Evolutionary conservation across 1,140 invertebrate species (phyloP).

Genomic region (Helicorthomorpha holstii): DNA sequence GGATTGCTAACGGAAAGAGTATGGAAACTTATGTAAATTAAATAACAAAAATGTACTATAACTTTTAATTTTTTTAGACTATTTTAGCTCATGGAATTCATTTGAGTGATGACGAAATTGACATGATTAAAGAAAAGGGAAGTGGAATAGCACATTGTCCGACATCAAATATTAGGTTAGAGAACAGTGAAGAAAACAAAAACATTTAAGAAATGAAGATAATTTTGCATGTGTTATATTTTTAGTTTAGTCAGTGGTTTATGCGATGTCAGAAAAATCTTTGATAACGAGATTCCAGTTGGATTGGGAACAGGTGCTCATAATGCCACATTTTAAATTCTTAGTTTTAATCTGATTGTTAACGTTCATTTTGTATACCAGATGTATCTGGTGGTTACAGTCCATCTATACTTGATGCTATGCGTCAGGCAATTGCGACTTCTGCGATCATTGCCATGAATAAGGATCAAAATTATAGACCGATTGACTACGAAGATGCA

Average conservation of each 20-base stretch:
- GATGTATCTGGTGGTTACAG: constrained; percentile 67
- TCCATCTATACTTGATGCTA: constrained; percentile 53
- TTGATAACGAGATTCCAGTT: constrained; percentile 45
- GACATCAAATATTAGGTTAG: constrained; percentile 50
- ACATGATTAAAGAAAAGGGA: constrained; percentile 38
- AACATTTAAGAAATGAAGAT: neutral
- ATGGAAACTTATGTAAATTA: neutral
- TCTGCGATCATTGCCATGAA: constrained; percentile 44
- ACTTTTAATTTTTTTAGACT: constrained; percentile 33
- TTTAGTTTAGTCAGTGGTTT: constrained; percentile 56
- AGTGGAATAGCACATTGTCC: constrained; percentile 68
- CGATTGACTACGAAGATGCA: constrained; percentile 53
- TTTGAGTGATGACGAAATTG: constrained; percentile 49
- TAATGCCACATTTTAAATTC: neutral
- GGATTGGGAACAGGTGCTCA: constrained; percentile 64
- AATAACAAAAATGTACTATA: neutral
- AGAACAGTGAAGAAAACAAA: neutral
- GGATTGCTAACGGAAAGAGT: constrained; percentile 39
- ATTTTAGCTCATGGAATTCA: constrained; percentile 66
- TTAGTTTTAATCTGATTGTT: neutral
- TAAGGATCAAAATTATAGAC: constrained; percentile 26
- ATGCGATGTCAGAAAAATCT: constrained; percentile 51
- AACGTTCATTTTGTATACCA: constrained; percentile 17
- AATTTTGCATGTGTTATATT: neutral
- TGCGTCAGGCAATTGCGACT: constrained; percentile 49